These are phyloP conservation scores for Psittacula cyanocephala DNA, from an alignment of 2,113 vertebrate species.

Conservation along the genomic window DNA sequence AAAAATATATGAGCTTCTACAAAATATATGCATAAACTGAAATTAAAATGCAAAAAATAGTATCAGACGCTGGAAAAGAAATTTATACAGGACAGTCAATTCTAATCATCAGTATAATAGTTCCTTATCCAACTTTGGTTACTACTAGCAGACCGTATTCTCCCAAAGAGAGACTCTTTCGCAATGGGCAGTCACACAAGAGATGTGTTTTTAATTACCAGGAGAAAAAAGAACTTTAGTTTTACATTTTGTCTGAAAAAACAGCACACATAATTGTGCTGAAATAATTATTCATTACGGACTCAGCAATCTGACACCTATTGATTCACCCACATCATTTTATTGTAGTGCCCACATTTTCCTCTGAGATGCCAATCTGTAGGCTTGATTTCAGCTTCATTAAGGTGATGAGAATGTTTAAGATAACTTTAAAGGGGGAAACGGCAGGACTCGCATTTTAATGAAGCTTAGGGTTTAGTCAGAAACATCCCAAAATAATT, in stretches of 20 bases:
- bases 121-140: background rate
- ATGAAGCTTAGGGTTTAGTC: background rate
- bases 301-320: constrained; percentile 51
- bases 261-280: constrained; percentile 16
- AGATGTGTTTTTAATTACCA: constrained; percentile 30
- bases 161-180: background rate
- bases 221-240: constrained; percentile 3
- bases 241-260: constrained; percentile 48
- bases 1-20: too few species aligned
- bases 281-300: constrained; percentile 56
- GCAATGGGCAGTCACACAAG: background rate
- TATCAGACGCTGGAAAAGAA: background rate
- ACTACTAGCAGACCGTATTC: background rate
- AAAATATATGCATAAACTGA: background rate
- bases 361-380: constrained; percentile 43
- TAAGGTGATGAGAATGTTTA: background rate
- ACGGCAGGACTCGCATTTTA: background rate
- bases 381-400: constrained; percentile 32
- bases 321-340: constrained; percentile 48
- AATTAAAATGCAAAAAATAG: constrained; percentile 3
- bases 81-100: background rate
- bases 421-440: background rate
- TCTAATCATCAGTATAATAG: background rate
- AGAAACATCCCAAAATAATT: constrained; percentile 13
- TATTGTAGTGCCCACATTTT: constrained; percentile 47